A percentile compares a stretch with the other conserved stretches of the same genome.
These are phyloP conservation scores for Sus scrofa DNA, from an alignment of 2,113 vertebrate species.

Conservation along the genomic window T2T-Sscrofa CM000812.6:168420501-168421000, in stretches of 20 bases:
- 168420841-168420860: slow-evolving; percentile 31
- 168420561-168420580: slow-evolving; percentile 61
- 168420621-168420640: not conserved
- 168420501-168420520: slow-evolving; percentile 59
- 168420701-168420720: slow-evolving; percentile 66
- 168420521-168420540: slow-evolving; percentile 4
- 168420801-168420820: not conserved
- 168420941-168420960: not conserved
- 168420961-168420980: not conserved
- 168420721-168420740: slow-evolving; percentile 1
- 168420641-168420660: not conserved
- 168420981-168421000: slow-evolving; percentile 46
- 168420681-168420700: slow-evolving; percentile 55
- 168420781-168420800: not conserved
- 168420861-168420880: slow-evolving; percentile 16
- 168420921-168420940: slow-evolving; percentile 39
- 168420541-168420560: slow-evolving; percentile 49
- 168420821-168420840: not conserved
- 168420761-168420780: not conserved
- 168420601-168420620: slow-evolving; percentile 61
- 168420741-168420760: not conserved
- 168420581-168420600: slow-evolving; percentile 36
- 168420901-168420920: slow-evolving; percentile 58
- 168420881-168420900: slow-evolving; percentile 60
- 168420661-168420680: slow-evolving; percentile 29